These are phyloP conservation scores for Bimastos eiseni DNA, from an alignment of 2,888 invertebrate genomes.

Conservation along the genomic window DNA sequence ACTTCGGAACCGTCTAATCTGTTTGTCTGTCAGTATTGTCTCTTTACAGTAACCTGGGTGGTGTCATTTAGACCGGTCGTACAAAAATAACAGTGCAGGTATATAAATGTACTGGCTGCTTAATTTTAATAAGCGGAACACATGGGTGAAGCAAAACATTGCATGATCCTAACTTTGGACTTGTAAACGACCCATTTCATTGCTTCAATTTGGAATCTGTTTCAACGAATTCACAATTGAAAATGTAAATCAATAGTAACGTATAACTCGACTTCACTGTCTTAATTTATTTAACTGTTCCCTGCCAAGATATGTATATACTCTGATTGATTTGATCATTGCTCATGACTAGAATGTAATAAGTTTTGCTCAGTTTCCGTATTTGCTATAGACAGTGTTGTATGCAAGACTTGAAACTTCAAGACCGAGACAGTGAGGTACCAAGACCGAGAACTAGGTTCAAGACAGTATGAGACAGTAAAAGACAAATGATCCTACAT, in stretches of 20 bases:
- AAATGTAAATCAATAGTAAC: too few relatives aligned
- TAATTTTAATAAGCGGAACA: background rate
- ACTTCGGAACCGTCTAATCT: background rate
- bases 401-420: too few relatives aligned
- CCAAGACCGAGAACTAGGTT: too few relatives aligned
- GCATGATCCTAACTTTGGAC: background rate
- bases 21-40: too few relatives aligned
- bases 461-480: too few relatives aligned
- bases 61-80: background rate
- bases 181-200: background rate
- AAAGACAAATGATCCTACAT: too few relatives aligned
- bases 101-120: background rate
- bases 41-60: background rate
- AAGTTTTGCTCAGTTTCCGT: background rate
- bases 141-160: background rate
- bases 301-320: background rate
- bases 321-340: background rate
- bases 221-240: background rate
- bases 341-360: background rate
- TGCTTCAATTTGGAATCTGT: background rate
- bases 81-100: background rate
- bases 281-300: background rate
- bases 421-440: too few relatives aligned
- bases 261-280: background rate
- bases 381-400: too few relatives aligned